Percentiles rank a stretch among this genome's conserved stretches.
phyloP scores from a whole-genome alignment of 2,888 invertebrate species.

The Diogma glabrata region DNA sequence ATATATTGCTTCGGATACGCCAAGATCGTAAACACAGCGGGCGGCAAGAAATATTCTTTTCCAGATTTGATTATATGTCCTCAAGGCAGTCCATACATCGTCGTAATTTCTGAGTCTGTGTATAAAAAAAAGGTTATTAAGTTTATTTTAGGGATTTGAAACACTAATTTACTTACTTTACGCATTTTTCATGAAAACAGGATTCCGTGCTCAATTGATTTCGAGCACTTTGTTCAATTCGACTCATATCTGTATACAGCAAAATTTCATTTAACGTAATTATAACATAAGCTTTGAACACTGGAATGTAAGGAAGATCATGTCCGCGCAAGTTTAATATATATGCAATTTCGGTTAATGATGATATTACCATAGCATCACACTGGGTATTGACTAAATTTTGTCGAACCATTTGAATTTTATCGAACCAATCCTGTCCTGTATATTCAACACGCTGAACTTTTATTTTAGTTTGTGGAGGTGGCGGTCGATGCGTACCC shows the following conservation, averaged over 20 bases:
- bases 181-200: constrained; percentile 48
- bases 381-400: constrained; percentile 49
- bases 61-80: constrained; percentile 51
- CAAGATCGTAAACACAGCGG: constrained; percentile 49
- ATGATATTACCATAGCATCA: constrained; percentile 72
- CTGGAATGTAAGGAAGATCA: constrained; percentile 71
- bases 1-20: constrained; percentile 39
- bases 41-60: constrained; percentile 55
- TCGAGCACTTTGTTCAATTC: constrained; percentile 45
- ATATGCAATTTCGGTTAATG: constrained; percentile 82
- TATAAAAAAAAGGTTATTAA: constrained; percentile 16
- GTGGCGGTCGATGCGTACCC: constrained; percentile 49
- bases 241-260: constrained; percentile 57
- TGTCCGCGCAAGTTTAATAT: constrained; percentile 76
- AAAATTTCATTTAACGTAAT: constrained; percentile 51
- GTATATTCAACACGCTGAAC: constrained; percentile 48
- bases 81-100: constrained; percentile 56
- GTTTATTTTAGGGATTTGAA: too few species aligned
- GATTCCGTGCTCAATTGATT: constrained; percentile 43
- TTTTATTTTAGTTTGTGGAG: constrained; percentile 45
- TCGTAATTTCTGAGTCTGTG: constrained; percentile 56
- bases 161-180: constrained; percentile 48
- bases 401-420: constrained; percentile 53
- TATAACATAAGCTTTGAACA: constrained; percentile 63
- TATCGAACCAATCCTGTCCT: constrained; percentile 60